Conservation (phyloP, 2,113 vertebrate genomes). For the Amblyopsis rosae region DNA sequence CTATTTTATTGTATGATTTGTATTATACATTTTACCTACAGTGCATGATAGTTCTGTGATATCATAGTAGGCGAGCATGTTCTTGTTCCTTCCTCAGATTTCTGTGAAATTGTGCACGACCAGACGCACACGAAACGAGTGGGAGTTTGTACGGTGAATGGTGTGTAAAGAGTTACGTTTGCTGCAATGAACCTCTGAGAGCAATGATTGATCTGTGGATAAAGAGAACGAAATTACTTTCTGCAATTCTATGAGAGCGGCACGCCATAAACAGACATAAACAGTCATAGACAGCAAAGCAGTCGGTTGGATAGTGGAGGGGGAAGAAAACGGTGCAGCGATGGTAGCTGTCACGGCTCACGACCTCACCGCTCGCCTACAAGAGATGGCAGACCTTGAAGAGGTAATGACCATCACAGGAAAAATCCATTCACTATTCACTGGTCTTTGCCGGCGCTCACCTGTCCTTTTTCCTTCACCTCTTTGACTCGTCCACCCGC, state of each 20-base stretch:
- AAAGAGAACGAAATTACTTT: neutral
- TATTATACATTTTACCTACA: no score
- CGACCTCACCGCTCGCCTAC: conserved; percentile 44
- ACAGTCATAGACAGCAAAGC: conserved; percentile 9
- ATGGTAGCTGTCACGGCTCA: conserved; percentile 47
- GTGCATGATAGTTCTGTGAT: no score
- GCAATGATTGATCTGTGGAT: conserved; percentile 4
- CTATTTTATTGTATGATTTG: no score
- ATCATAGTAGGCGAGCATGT: no score
- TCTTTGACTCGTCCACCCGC: neutral
- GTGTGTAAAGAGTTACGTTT: neutral
- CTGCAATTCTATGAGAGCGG: conserved; percentile 6
- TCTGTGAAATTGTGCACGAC: no score
- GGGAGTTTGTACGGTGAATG: no score
- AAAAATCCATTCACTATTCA: conserved; percentile 44
- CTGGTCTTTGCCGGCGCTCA: conserved; percentile 20
- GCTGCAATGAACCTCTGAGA: neutral
- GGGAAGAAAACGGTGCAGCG: neutral
- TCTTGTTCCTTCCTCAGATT: no score
- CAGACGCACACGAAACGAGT: no score
- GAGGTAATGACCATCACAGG: conserved; percentile 34
- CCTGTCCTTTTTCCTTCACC: conserved; percentile 1
- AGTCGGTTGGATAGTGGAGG: conserved; percentile 18
- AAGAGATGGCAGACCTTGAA: conserved; percentile 48
- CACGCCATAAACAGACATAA: neutral